Evolutionary conservation across 2,113 vertebrate species (phyloP), one percentile per base, ranked within the genome.

Genomic region (Mus pahari): DNA sequence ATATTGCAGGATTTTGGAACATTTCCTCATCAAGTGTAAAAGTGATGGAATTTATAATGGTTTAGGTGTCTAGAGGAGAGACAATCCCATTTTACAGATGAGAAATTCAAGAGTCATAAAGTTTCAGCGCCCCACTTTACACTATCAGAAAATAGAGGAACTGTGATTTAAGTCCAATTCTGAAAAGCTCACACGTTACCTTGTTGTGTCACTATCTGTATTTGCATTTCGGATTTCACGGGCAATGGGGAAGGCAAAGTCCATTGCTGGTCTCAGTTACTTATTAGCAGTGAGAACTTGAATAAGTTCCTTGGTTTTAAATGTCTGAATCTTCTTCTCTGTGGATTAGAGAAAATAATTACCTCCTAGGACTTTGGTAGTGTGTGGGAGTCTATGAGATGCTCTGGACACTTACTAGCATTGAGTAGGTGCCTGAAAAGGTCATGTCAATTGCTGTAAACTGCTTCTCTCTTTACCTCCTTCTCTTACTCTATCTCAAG

Each of bases 41-140:
- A 39, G 36, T 60, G 50, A 28, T 26, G 16, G n/a, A 62, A 42
- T 62, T 42, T 83, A 28, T 28, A 42, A 42, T 62, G n/a, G 14
- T 28, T 22, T 42, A 53, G 48, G 2, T 90, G 1, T 53, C 13
- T 77, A 50, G 62, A 62, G 22, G 28, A 11, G 39, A 75, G 58
- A 74, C 39, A 12, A 87, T 88, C 58, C 71, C 26, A 55, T 92
- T 95, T 81, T 71, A 36, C 22, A 92, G 50, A 81, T 86, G 33
- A 81, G 48, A 62, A 73, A 66, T 60, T 90, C 6, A 62, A 79
- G 24, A 9, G 33, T 55, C 64, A 45, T 58, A 36, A 45, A 48
- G 3, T n/a, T 92, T 17, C 22, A 9, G 13, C 70, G 91, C 60
- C 17, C 42, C 36, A 64, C 16, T 50, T n/a, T 5, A 68, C 1